These are phyloP conservation scores for Bubo blakistoni DNA, from an alignment of 2,113 vertebrate species.

Conservation along the genomic window DNA sequence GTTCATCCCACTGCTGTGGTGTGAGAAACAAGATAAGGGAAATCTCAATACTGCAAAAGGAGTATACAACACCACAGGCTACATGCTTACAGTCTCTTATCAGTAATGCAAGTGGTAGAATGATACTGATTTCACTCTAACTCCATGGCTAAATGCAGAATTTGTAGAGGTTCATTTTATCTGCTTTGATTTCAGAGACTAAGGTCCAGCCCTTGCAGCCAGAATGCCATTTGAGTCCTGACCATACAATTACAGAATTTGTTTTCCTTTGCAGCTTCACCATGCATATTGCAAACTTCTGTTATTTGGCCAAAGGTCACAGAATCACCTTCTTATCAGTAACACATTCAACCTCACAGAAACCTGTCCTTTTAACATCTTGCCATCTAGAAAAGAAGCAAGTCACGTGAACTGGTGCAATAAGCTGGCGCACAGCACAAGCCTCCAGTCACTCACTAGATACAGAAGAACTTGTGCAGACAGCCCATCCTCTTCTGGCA, in stretches of 20 bases:
- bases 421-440: not conserved
- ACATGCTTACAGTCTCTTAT: not conserved
- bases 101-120: not conserved
- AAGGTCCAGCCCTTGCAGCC: not conserved
- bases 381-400: not conserved
- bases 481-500: not conserved
- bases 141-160: not conserved
- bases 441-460: not conserved
- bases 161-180: not conserved
- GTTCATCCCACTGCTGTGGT: not conserved
- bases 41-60: not conserved
- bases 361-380: not conserved
- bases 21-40: not conserved
- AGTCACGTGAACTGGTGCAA: not conserved
- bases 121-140: not conserved
- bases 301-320: not conserved
- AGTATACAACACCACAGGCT: not conserved
- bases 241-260: not conserved
- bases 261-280: not conserved
- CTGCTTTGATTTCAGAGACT: not conserved
- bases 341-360: not conserved
- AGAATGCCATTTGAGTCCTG: not conserved
- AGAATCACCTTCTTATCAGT: not conserved
- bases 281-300: not conserved
- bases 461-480: not conserved